A percentile compares a stretch with the other conserved stretches of the same genome.
Conservation (phyloP, 2,113 vertebrate species). For the Microcebus murinus region DNA sequence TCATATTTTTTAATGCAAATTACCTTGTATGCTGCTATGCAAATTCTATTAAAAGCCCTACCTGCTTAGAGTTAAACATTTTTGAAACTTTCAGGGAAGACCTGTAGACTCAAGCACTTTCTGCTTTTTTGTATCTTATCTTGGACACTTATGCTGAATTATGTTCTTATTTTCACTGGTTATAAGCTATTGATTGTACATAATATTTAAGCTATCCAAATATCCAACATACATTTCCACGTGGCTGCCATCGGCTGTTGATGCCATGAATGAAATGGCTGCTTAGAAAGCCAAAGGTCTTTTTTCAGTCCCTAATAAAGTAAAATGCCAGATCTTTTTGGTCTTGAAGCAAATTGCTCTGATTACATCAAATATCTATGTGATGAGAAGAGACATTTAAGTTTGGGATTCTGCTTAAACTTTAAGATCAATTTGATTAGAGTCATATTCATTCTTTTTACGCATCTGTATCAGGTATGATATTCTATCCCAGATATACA, state of each 20-base stretch:
- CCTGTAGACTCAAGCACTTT: constrained; percentile 75
- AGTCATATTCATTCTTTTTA: background rate
- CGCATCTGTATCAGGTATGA: background rate
- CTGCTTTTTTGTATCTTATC: constrained; percentile 58
- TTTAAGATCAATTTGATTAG: constrained; percentile 18
- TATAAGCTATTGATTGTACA: constrained; percentile 73
- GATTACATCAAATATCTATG: background rate
- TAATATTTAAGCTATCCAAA: constrained; percentile 62
- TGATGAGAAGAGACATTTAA: constrained; percentile 47
- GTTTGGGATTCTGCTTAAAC: constrained; percentile 25
- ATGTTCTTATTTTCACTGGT: constrained; percentile 56
- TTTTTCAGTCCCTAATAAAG: background rate
- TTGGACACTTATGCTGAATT: constrained; percentile 50
- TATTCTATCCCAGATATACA: background rate
- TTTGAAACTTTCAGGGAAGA: constrained; percentile 73
- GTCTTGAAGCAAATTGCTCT: constrained; percentile 39
- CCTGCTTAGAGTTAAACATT: constrained; percentile 58
- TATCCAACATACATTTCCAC: constrained; percentile 53
- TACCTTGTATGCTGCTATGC: constrained; percentile 77
- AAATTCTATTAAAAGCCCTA: constrained; percentile 65
- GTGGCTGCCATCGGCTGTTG: background rate
- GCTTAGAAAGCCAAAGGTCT: constrained; percentile 59
- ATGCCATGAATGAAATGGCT: constrained; percentile 23
- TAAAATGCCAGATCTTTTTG: constrained; percentile 46
- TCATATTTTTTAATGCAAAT: constrained; percentile 64